phyloP scores from a whole-genome alignment of 2,888 invertebrate species.

The Drosophila limbata region DNA sequence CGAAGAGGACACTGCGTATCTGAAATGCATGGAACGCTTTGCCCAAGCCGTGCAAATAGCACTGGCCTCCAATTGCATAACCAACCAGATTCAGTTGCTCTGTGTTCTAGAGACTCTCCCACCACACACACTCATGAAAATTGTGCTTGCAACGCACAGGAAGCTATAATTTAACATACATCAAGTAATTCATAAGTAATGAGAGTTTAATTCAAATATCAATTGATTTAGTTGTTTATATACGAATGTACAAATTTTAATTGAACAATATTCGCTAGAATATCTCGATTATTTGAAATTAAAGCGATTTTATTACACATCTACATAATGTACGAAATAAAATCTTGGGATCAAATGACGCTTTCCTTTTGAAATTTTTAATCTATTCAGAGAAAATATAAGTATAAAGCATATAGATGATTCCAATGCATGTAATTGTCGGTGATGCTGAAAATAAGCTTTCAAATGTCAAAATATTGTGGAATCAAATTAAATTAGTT shows the following conservation, averaged over 20 bases:
- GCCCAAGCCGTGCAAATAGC: slow-evolving; percentile 94
- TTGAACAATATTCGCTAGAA: neutral
- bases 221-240: neutral
- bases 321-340: neutral
- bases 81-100: slow-evolving; percentile 90
- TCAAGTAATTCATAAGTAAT: neutral
- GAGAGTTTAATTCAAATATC: neutral
- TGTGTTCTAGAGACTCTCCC: slow-evolving; percentile 88
- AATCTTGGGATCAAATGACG: neutral
- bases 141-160: slow-evolving; percentile 88
- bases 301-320: neutral
- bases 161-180: slow-evolving; percentile 42
- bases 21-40: slow-evolving; percentile 90
- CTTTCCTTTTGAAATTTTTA: neutral
- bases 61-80: slow-evolving; percentile 91
- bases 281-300: slow-evolving; percentile 7
- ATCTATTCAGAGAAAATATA: neutral
- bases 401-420: no score
- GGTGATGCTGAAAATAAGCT: no score
- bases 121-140: slow-evolving; percentile 88
- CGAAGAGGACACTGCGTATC: slow-evolving; percentile 85
- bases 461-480: no score
- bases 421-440: no score
- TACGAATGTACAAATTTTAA: neutral
- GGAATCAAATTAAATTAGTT: no score